phyloP scores from a whole-genome alignment of 1,140 invertebrate species.

The Yoshiicerus persimilis region DNA sequence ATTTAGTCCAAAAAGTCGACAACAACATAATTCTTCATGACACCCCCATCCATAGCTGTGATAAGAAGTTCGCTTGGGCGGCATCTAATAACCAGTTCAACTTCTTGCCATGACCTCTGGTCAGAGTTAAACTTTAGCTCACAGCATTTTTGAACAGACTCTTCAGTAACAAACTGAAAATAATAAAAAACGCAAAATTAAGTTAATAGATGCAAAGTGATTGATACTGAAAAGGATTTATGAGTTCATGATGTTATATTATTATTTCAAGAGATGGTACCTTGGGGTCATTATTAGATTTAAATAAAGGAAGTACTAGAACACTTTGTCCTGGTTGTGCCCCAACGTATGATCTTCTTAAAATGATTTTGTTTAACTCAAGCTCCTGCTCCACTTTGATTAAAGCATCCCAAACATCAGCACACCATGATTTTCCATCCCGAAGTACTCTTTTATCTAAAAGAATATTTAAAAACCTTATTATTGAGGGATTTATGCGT shows the following conservation, averaged over 20 bases:
- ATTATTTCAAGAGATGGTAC: neutral
- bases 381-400: slow-evolving; percentile 44
- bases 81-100: slow-evolving; percentile 42
- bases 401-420: slow-evolving; percentile 45
- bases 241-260: neutral
- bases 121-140: slow-evolving; percentile 43
- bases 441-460: slow-evolving; percentile 44
- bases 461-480: no score
- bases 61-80: slow-evolving; percentile 41
- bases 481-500: neutral
- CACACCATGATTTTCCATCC: slow-evolving; percentile 46
- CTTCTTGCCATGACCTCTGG: slow-evolving; percentile 44
- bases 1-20: slow-evolving; percentile 38
- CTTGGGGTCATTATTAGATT: slow-evolving; percentile 41
- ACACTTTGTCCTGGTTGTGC: slow-evolving; percentile 48
- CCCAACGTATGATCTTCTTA: slow-evolving; percentile 47
- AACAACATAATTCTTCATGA: slow-evolving; percentile 39
- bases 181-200: neutral
- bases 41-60: slow-evolving; percentile 36
- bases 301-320: slow-evolving; percentile 46
- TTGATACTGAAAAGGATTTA: neutral
- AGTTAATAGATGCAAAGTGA: no score
- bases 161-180: slow-evolving; percentile 44
- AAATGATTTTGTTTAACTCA: slow-evolving; percentile 37
- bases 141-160: slow-evolving; percentile 45